Evolutionary conservation across 2,888 invertebrate species (phyloP), one percentile per base, ranked within the genome.

Genomic region (Diarsia mendica): DNA sequence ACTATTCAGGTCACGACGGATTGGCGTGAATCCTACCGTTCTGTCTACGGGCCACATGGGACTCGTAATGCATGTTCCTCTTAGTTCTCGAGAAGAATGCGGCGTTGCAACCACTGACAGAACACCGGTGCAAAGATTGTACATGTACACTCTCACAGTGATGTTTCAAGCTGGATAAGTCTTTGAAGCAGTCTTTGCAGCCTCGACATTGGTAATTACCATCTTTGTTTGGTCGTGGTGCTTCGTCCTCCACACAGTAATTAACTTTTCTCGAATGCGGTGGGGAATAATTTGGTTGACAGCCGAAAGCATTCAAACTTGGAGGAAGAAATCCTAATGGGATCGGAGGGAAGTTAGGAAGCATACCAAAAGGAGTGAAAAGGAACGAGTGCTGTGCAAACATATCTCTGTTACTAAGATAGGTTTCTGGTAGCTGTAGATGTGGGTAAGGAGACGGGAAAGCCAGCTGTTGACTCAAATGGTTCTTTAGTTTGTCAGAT

Each of bases 31-130:
- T 79, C 46, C 92, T 90, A 77, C 95, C 94, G 55, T 94, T 95
- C 86, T 95, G 93, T 85, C 95, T 91, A 83, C 93, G 92, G 8
- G 94, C 91, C 44, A 97, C 94, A 83, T 97, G 97, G 86, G 97
- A 97, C 88, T 98, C 98, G 78, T 97, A 97, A 93, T 98, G 98
- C 67, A 97, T 97, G 91, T 98, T 98, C 80, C 98, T 97, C 85
- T 98, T 97, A 83, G 98, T 98, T 86, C 98, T 97, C 18, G 98
- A 98, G 79, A 98, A 97, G 94, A 98, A 98, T 67, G 98, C 97
- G 87, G 98, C 97, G 68, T 97, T 97, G 93, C 98, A 98, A 20
- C 98, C 98, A 76, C 97, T 97, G 68, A 98, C 96, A n/a, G 98
- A 97, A 94, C 98, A 98, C 81, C 97, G 97, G 89, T 97, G 98